Evolutionary conservation across 2,113 vertebrate genomes (phyloP), one percentile per base, ranked within the genome.

Genomic region (Stigmatopora argus): DNA sequence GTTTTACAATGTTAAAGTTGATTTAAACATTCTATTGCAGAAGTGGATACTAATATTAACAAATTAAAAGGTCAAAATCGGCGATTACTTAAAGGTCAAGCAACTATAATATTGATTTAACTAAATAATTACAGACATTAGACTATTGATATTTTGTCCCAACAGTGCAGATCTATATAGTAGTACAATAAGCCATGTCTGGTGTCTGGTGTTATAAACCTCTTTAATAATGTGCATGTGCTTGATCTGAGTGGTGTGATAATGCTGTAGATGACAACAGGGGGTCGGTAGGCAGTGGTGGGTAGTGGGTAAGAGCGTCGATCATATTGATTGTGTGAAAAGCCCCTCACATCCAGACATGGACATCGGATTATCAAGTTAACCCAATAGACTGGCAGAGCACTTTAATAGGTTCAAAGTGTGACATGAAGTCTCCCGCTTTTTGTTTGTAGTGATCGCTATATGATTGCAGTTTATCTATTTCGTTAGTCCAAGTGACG

Each of bases 311-410:
- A n/a, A n/a, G 49, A 5, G 18, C 5, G 68, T 81, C 70, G 38
- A 85, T 86, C 76, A 77, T 85, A 86, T 83, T 87, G 85, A 88
- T 83, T 83, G 74, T 81, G 74, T 74, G 62, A 78, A 81, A 89
- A 90, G 69, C 81, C 65, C 58, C 65, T 67, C 52, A 66, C 62
- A 65, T 21, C 51, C 75, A 78, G 67, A 83, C 75, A 76, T 18
- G 13, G 34, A 77, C 56, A 73, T 70, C 70, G 83, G 86, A 86
- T 83, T 87, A 79, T 72, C 71, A 85, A 84, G 85, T 83, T 87
- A 79, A 82, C 78, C 69, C 85, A 75, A 85, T 75, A 66, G 57
- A 60, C 55, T 62, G 21, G 46, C 38, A 65, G 68, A 66, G 51
- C 17, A 26, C 10, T 86, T 83, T 63, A 44, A 61, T 61, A 61